Conservation (phyloP, 2,113 vertebrate genomes). For the Cepphus grylle region DNA sequence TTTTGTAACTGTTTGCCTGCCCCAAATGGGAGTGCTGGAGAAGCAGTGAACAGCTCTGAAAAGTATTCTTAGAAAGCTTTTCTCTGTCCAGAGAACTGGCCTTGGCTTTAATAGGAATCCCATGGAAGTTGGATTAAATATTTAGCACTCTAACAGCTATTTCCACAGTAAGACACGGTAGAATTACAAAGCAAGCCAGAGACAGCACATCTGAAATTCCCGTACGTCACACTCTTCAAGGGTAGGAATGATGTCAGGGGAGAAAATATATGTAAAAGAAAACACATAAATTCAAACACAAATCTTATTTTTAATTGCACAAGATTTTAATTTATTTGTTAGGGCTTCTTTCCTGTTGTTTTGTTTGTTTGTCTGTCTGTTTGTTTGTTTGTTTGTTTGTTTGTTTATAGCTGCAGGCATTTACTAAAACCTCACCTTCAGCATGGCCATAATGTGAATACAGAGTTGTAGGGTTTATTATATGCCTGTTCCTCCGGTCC, state of each 20-base stretch:
- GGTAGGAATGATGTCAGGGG: not conserved
- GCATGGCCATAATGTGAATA: not conserved
- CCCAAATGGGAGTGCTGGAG: not conserved
- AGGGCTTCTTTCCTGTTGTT: accelerated
- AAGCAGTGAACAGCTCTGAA: not conserved
- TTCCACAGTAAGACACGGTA: not conserved
- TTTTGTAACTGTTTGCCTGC: not conserved
- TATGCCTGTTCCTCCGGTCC: not conserved
- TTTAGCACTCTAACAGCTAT: not conserved
- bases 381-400: not conserved
- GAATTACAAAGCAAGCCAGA: not conserved
- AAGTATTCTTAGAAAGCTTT: not conserved
- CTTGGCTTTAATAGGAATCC: not conserved
- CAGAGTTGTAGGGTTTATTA: not conserved
- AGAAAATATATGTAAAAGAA: not conserved
- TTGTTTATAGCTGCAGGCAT: not conserved
- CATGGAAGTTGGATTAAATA: not conserved
- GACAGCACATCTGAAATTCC: not conserved
- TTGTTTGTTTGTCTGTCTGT: not conserved
- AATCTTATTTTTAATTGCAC: not conserved
- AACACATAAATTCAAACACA: not conserved
- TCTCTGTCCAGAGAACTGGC: not conserved
- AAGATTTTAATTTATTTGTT: not conserved
- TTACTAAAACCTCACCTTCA: not conserved
- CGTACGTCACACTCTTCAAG: not conserved